These are phyloP conservation scores for Clupea harengus DNA, from an alignment of 2,113 vertebrate species.

Conservation along the genomic window DNA sequence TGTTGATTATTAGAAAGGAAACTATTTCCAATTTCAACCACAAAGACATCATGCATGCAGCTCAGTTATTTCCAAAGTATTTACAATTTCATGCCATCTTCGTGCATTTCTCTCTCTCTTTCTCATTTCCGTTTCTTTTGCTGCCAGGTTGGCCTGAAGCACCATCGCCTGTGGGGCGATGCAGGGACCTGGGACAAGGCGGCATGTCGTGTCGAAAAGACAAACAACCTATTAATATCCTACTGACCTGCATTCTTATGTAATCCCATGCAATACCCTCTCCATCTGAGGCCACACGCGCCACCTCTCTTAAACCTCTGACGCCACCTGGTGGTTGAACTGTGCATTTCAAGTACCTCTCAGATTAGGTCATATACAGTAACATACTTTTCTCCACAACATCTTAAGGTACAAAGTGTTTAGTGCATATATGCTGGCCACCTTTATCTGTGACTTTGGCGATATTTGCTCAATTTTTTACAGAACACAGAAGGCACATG, in stretches of 20 bases:
- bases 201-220: neutral
- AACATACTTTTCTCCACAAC: neutral
- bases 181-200: neutral
- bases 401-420: neutral
- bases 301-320: neutral
- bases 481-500: too few species aligned
- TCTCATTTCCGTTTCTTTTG: neutral
- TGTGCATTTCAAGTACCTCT: neutral
- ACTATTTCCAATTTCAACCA: neutral
- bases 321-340: neutral
- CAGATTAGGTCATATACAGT: too few species aligned
- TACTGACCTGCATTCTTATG: conserved; percentile 45
- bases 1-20: too few species aligned
- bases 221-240: conserved; percentile 33
- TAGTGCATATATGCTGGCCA: neutral
- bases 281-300: too few species aligned
- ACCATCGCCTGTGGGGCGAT: neutral
- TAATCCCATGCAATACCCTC: conserved; percentile 27
- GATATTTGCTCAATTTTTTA: neutral
- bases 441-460: too few species aligned
- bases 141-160: neutral
- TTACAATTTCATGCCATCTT: neutral
- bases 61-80: neutral
- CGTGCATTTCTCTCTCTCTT: neutral
- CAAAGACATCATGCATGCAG: neutral